phyloP scores from a whole-genome alignment of 2,113 vertebrate species.

The Lepisosteus oculatus region DNA sequence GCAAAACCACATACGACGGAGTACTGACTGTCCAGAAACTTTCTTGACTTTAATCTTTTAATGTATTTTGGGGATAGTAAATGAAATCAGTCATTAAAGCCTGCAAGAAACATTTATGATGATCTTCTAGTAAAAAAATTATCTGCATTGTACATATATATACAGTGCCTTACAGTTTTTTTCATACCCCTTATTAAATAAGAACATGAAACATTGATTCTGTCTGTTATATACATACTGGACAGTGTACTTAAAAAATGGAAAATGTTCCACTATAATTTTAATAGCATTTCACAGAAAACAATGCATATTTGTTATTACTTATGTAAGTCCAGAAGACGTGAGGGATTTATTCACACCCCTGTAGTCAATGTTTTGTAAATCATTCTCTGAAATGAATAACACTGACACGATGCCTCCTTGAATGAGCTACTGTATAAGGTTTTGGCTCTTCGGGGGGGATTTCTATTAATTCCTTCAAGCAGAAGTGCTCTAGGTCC shows the following conservation, averaged over 20 bases:
- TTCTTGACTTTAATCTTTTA: conserved; percentile 38
- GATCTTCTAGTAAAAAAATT: conserved; percentile 11
- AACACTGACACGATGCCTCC: too few relatives aligned
- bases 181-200: conserved; percentile 27
- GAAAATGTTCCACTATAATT: neutral
- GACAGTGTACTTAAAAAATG: conserved; percentile 45
- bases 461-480: too few relatives aligned
- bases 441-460: too few relatives aligned
- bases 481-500: too few relatives aligned
- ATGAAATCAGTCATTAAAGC: conserved; percentile 34
- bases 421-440: too few relatives aligned
- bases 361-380: too few relatives aligned
- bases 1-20: conserved; percentile 49
- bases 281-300: too few relatives aligned
- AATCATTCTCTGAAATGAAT: too few relatives aligned
- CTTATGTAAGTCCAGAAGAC: too few relatives aligned
- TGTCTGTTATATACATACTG: conserved; percentile 21
- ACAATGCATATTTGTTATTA: too few relatives aligned
- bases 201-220: conserved; percentile 19
- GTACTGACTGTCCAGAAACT: conserved; percentile 52
- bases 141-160: neutral
- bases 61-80: conserved; percentile 51
- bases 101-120: conserved; percentile 17
- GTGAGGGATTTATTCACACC: too few relatives aligned
- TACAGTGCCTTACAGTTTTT: conserved; percentile 5